Evolutionary conservation across 2,888 invertebrate genomes (phyloP).

Genomic region (Amaurobius ferox): DNA sequence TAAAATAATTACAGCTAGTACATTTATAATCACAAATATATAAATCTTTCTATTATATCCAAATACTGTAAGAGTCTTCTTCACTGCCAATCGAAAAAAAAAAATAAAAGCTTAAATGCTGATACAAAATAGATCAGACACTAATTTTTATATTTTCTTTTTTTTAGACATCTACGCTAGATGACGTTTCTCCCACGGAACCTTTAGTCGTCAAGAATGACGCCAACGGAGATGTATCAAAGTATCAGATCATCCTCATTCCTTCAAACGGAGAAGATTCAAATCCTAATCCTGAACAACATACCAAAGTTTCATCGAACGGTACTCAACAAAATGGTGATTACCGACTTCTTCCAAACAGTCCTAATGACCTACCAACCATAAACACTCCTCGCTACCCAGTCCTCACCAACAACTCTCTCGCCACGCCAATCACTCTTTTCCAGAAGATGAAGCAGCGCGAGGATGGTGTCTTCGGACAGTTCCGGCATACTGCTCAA

Average conservation of each 20-base stretch:
- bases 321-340: constrained; percentile 41
- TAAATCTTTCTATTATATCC: too few species aligned
- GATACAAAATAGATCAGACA: too few species aligned
- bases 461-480: constrained; percentile 63
- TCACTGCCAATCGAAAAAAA: too few species aligned
- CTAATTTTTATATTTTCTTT: neutral
- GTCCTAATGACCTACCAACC: neutral
- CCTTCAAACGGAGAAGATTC: neutral
- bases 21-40: too few species aligned
- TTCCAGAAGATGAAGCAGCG: constrained; percentile 64
- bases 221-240: constrained; percentile 42
- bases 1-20: too few species aligned
- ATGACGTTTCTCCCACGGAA: constrained; percentile 36
- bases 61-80: too few species aligned
- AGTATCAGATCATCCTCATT: constrained; percentile 47
- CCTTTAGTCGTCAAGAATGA: constrained; percentile 50
- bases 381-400: neutral
- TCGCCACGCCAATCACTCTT: constrained; percentile 39
- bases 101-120: too few species aligned
- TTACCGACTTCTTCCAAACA: constrained; percentile 39
- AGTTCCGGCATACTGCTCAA: constrained; percentile 65
- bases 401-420: constrained; percentile 18
- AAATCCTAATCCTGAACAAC: neutral
- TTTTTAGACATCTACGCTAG: neutral
- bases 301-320: neutral